Conservation (phyloP, 2,113 vertebrate species). For the Nibea albiflora region DNA sequence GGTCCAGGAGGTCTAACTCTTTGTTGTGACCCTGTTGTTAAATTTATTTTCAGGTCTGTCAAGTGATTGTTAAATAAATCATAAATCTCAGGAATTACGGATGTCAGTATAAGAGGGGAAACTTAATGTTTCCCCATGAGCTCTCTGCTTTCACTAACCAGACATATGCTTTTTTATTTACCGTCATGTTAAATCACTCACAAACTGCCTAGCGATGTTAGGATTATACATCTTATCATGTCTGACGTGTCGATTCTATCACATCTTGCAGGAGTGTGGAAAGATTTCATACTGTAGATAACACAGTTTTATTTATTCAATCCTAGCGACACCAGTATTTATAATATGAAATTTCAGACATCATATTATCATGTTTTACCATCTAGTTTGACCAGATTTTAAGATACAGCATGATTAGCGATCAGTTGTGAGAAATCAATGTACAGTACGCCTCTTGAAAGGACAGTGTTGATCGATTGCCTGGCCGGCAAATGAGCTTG, state of each 20-base stretch:
- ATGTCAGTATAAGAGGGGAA: neutral
- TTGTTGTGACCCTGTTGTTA: neutral
- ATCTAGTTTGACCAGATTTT: no score
- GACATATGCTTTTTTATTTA: no score
- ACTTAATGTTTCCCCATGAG: neutral
- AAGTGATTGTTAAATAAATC: neutral
- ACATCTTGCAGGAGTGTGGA: no score
- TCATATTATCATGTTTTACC: no score
- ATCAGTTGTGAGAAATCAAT: no score
- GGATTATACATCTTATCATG: neutral
- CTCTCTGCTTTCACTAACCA: neutral
- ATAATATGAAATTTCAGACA: no score
- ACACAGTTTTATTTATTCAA: neutral
- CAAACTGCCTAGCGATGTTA: no score
- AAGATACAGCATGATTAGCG: no score
- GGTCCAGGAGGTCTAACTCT: neutral
- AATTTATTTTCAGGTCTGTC: neutral
- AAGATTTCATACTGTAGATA: neutral
- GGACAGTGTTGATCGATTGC: neutral
- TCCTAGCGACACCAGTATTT: no score
- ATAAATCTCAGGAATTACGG: neutral
- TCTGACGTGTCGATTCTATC: neutral
- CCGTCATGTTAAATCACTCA: no score
- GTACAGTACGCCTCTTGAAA: neutral
- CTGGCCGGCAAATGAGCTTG: neutral